Percentiles rank a stretch among this genome's conserved stretches.
These are phyloP conservation scores for Pseudococcus jackbeardsleyi DNA, from an alignment of 2,888 invertebrate species.

Conservation along the genomic window DNA sequence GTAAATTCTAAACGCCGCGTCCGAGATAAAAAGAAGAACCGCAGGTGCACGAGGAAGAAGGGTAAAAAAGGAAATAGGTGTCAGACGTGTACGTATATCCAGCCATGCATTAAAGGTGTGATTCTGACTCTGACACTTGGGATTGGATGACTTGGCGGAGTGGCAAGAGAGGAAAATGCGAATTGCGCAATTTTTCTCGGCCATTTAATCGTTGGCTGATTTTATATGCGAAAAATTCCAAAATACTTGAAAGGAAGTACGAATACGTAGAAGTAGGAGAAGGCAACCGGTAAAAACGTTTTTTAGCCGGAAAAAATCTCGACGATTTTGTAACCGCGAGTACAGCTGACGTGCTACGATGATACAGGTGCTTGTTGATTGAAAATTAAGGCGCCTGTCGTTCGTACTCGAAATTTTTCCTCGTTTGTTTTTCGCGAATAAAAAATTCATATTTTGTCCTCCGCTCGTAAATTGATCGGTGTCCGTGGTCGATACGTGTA, in stretches of 20 bases:
- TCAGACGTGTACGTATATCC: not conserved
- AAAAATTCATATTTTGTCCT: not conserved
- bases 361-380: not conserved
- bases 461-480: not conserved
- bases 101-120: not conserved
- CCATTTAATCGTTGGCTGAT: not conserved
- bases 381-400: not conserved
- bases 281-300: not conserved
- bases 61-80: not conserved
- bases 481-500: not conserved
- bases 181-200: conserved; percentile 24
- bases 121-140: not conserved
- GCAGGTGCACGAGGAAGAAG: not conserved
- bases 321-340: not conserved
- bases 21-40: not conserved
- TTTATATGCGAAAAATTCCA: not conserved
- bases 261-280: not conserved
- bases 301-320: not conserved
- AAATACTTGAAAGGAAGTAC: not conserved
- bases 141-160: not conserved
- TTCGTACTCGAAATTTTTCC: not conserved
- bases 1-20: not conserved
- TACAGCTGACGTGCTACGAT: not conserved
- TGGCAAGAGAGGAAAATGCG: not conserved
- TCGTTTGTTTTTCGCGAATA: not conserved